A percentile compares a stretch with the other conserved stretches of the same genome.
These are phyloP conservation scores for Odontomachus brunneus DNA, from an alignment of 1,140 invertebrate genomes.

Conservation along the genomic window DNA sequence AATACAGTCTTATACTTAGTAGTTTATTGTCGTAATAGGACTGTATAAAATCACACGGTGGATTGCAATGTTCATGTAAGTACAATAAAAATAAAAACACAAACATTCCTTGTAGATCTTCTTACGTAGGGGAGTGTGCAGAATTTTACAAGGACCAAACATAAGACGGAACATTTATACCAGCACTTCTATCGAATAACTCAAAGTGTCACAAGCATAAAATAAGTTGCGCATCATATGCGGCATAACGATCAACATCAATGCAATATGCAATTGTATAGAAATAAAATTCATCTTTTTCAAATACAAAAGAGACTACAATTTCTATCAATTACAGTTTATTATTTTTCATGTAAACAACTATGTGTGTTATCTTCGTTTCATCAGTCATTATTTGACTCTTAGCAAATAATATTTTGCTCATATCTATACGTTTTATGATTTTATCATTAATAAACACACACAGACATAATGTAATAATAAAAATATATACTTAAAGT, in stretches of 20 bases:
- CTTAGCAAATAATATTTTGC: neutral
- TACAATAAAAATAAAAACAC: constrained; percentile 32
- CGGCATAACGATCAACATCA: neutral
- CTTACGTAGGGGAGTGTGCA: neutral
- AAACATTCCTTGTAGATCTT: constrained; percentile 9
- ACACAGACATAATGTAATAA: neutral
- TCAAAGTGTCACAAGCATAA: neutral
- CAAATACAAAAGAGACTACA: neutral
- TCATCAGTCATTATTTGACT: neutral
- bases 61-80: neutral
- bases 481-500: neutral
- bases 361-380: neutral
- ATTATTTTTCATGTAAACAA: constrained; percentile 12
- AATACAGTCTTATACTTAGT: constrained; percentile 7
- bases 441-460: constrained; percentile 6
- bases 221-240: neutral
- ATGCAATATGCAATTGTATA: neutral
- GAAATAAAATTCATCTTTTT: neutral
- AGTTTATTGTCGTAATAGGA: neutral
- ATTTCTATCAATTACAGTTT: neutral
- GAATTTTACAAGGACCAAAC: constrained; percentile 7
- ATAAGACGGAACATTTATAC: neutral
- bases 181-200: neutral
- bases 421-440: neutral
- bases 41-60: neutral